Conservation (phyloP, 2,888 invertebrate species). For the Oligia fasciuncula region DNA sequence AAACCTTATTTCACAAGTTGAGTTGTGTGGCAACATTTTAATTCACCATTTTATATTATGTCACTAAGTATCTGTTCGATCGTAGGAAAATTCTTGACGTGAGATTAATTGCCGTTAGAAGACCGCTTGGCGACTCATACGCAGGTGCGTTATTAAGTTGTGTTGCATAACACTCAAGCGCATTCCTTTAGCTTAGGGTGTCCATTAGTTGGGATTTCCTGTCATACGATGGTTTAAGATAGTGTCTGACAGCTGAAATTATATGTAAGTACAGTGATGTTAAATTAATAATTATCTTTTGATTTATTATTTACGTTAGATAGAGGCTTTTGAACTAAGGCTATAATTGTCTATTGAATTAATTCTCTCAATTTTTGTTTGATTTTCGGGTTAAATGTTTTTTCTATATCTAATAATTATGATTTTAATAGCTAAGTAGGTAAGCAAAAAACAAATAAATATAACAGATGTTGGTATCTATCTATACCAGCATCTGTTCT, state of each 20-base stretch:
- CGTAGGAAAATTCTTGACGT: slow-evolving; percentile 75
- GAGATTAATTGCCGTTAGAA: slow-evolving; percentile 81
- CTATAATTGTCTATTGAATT: too few species aligned
- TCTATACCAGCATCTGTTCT: not conserved
- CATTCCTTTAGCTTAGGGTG: slow-evolving; percentile 72
- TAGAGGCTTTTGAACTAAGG: not conserved
- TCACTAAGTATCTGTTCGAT: slow-evolving; percentile 58
- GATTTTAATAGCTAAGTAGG: not conserved
- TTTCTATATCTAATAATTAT: not conserved
- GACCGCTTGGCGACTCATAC: slow-evolving; percentile 84
- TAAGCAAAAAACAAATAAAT: not conserved
- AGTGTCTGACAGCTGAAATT: not conserved
- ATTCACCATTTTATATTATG: slow-evolving; percentile 30
- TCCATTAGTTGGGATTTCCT: slow-evolving; percentile 54
- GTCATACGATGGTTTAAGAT: slow-evolving; percentile 8
- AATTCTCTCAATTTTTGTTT: not conserved
- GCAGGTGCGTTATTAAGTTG: slow-evolving; percentile 74
- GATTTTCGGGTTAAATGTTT: not conserved
- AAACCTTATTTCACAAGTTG: not conserved
- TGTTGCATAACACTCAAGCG: slow-evolving; percentile 78
- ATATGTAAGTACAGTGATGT: not conserved
- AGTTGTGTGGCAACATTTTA: slow-evolving; percentile 14
- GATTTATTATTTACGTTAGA: not conserved
- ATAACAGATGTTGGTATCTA: not conserved
- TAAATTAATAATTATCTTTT: slow-evolving; percentile 20